phyloP scores from a whole-genome alignment of 2,888 invertebrate genomes.

The Trichacis sp. region DNA sequence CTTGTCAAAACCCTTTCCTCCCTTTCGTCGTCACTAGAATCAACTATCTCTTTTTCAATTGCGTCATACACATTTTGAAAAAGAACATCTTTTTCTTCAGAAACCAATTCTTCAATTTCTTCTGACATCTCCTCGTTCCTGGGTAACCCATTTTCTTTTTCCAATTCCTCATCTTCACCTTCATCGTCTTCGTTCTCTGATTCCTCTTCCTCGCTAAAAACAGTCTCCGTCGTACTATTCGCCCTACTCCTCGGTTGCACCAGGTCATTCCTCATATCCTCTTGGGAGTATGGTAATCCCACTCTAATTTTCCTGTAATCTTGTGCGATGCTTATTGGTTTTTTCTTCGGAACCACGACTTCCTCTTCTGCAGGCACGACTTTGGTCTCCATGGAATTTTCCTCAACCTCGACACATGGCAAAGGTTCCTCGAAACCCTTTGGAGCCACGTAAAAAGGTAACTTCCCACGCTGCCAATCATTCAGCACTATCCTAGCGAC shows the following conservation, averaged over 20 bases:
- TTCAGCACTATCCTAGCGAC: conserved; percentile 96
- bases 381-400: no score
- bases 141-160: conserved; percentile 11
- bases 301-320: conserved; percentile 87
- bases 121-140: conserved; percentile 17
- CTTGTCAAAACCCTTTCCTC: conserved; percentile 69
- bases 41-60: conserved; percentile 65
- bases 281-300: conserved; percentile 76
- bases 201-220: conserved; percentile 51
- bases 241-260: conserved; percentile 58
- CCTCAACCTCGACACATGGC: conserved; percentile 62
- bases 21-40: conserved; percentile 72
- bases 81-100: conserved; percentile 66
- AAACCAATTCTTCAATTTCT: conserved; percentile 31
- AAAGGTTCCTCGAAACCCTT: conserved; percentile 82
- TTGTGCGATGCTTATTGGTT: conserved; percentile 75
- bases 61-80: conserved; percentile 60
- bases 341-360: conserved; percentile 11
- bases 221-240: conserved; percentile 68
- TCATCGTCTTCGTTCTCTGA: conserved; percentile 22
- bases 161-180: conserved; percentile 33
- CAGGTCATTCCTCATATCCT: conserved; percentile 69
- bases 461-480: conserved; percentile 98
- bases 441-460: conserved; percentile 94
- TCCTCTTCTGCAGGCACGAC: conserved; percentile 35